Percentiles rank a stretch among this genome's conserved stretches.
Evolutionary conservation across 2,113 vertebrate species (phyloP).

Genomic region (Syngnathus floridae): DNA sequence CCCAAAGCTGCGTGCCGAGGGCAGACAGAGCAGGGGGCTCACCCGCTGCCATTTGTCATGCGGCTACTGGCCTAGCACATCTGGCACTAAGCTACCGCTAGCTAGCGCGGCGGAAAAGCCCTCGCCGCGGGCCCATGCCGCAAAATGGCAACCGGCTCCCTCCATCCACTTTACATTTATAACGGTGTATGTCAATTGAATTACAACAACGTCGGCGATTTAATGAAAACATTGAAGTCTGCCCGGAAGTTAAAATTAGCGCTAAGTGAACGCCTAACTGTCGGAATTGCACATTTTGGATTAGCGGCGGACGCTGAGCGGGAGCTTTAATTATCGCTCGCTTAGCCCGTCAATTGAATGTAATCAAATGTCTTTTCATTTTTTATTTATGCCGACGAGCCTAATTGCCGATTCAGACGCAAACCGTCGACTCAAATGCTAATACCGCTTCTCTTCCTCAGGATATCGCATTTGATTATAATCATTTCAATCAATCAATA

Average conservation of each 20-base stretch:
- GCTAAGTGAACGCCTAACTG: conserved; percentile 30
- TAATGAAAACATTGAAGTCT: conserved; percentile 11
- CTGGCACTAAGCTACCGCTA: conserved; percentile 53
- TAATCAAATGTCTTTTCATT: conserved; percentile 61
- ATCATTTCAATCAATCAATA: too few relatives aligned
- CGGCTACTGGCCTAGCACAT: conserved; percentile 52
- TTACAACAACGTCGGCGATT: conserved; percentile 13
- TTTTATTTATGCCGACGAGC: conserved; percentile 66
- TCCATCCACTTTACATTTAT: not conserved
- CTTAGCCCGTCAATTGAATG: conserved; percentile 55
- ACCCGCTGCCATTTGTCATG: conserved; percentile 70
- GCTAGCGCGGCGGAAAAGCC: conserved; percentile 36
- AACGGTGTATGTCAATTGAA: not conserved
- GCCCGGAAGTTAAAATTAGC: conserved; percentile 18
- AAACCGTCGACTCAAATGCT: conserved; percentile 44
- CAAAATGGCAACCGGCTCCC: conserved; percentile 17
- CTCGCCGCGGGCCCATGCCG: conserved; percentile 43
- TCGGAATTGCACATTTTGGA: conserved; percentile 34
- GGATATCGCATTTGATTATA: not conserved
- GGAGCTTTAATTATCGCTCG: conserved; percentile 51
- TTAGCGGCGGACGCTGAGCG: conserved; percentile 33
- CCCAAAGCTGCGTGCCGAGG: conserved; percentile 58
- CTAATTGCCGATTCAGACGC: conserved; percentile 58
- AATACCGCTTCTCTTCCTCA: not conserved
- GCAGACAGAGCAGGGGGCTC: conserved; percentile 55